Percentiles rank a stretch among this genome's conserved stretches.
Evolutionary conservation across 2,797 vertebrate species (phyloP).

Genomic region (Tiaroga cobitis): DNA sequence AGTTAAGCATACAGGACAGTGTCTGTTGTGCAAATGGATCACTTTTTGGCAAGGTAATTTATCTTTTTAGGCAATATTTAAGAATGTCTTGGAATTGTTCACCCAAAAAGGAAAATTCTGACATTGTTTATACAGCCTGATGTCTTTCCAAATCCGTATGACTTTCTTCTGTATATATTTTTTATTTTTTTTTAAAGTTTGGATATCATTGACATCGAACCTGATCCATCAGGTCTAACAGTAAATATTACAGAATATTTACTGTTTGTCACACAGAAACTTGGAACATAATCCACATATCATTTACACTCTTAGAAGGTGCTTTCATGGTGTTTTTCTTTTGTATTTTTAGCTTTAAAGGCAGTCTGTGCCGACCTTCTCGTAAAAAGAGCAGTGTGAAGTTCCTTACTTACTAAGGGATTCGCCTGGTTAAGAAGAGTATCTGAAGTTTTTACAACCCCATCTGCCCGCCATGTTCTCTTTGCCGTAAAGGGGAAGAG

Average conservation of each 20-base stretch:
- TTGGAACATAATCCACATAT: background rate
- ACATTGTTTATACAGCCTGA: background rate
- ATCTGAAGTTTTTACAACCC: background rate
- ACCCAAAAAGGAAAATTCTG: background rate
- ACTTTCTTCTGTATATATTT: background rate
- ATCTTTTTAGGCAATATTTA: background rate
- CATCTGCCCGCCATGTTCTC: slow-evolving; percentile 10
- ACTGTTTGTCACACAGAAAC: background rate
- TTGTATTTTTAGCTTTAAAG: background rate
- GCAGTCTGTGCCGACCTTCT: background rate
- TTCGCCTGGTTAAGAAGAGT: background rate
- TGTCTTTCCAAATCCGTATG: background rate
- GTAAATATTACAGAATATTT: background rate
- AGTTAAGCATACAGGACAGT: background rate
- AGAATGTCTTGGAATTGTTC: background rate
- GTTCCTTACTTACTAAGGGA: background rate
- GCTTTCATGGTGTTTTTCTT: background rate
- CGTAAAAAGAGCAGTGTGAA: background rate
- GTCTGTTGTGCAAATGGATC: background rate
- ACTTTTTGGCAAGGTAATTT: background rate
- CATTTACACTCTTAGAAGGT: background rate
- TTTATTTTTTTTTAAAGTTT: no score
- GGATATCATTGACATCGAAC: background rate
- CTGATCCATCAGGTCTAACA: background rate
- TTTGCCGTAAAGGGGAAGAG: background rate